Percentiles rank a stretch among this genome's conserved stretches.
Conservation (phyloP, 2,888 invertebrate genomes). For the Molanna angustata region DNA sequence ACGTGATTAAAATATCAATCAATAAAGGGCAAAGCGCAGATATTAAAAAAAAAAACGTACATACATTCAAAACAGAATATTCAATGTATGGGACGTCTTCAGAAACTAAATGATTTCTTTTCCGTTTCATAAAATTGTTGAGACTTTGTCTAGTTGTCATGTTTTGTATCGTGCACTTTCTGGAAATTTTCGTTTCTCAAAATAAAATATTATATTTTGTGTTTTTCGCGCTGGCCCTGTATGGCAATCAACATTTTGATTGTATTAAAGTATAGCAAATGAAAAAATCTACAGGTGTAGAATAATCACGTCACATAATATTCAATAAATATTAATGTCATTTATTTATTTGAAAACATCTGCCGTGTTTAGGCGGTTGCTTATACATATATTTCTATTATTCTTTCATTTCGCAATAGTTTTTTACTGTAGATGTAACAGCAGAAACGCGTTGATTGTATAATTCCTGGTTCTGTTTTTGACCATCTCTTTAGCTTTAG, state of each 20-base stretch:
- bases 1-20: conserved; percentile 9
- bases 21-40: conserved; percentile 14
- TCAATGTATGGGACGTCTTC: not conserved
- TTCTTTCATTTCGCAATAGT: too few relatives aligned
- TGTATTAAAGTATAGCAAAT: too few relatives aligned
- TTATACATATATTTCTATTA: not conserved
- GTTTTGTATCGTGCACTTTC: conserved; percentile 29
- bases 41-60: conserved; percentile 6
- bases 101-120: too few relatives aligned
- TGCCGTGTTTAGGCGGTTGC: conserved; percentile 24
- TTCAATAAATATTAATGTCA: not conserved
- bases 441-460: conserved; percentile 20
- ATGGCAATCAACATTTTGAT: conserved; percentile 14
- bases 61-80: conserved; percentile 2
- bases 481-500: too few relatives aligned
- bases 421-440: conserved; percentile 7
- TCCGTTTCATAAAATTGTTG: too few relatives aligned
- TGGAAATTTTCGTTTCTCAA: conserved; percentile 15
- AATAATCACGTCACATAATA: conserved; percentile 12
- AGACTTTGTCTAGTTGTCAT: not conserved
- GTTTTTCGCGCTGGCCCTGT: conserved; percentile 28
- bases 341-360: conserved; percentile 19
- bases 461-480: too few relatives aligned
- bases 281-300: conserved; percentile 1
- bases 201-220: conserved; percentile 7